A percentile compares a stretch with the other conserved stretches of the same genome.
Conservation (phyloP, 2,888 invertebrate species). For the Ophion obscuratus region DNA sequence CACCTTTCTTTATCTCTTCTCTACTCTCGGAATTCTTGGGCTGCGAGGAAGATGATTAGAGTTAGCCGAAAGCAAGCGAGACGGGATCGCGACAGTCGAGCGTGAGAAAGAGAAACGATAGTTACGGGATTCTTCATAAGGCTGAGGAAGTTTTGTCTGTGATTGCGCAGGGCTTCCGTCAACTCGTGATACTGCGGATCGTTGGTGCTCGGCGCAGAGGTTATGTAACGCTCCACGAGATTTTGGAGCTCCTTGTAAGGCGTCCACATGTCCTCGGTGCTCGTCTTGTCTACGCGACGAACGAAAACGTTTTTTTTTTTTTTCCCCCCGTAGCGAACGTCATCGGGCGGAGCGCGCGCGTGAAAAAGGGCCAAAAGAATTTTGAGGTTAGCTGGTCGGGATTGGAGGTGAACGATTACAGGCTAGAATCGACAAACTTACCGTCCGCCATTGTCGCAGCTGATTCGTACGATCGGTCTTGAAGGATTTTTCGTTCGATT, state of each 20-base stretch:
- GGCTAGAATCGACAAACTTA: constrained; percentile 19
- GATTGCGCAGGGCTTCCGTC: constrained; percentile 91
- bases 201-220: constrained; percentile 85
- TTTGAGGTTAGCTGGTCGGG: constrained; percentile 46
- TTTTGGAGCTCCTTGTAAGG: constrained; percentile 91
- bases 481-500: background rate
- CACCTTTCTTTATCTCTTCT: constrained; percentile 92
- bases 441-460: constrained; percentile 52
- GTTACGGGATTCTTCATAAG: constrained; percentile 94
- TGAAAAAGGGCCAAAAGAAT: background rate
- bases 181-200: constrained; percentile 87
- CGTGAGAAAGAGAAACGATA: constrained; percentile 8
- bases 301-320: constrained; percentile 40
- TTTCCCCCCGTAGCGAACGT: background rate
- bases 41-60: constrained; percentile 83
- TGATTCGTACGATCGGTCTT: background rate
- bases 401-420: background rate
- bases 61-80: background rate
- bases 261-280: constrained; percentile 92
- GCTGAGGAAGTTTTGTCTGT: constrained; percentile 94
- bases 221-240: constrained; percentile 89
- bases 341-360: background rate
- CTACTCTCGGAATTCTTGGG: constrained; percentile 92
- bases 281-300: constrained; percentile 76
- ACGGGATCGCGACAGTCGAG: background rate